Evolutionary conservation across 2,888 invertebrate species (phyloP).

Genomic region (Odontothrips loti): DNA sequence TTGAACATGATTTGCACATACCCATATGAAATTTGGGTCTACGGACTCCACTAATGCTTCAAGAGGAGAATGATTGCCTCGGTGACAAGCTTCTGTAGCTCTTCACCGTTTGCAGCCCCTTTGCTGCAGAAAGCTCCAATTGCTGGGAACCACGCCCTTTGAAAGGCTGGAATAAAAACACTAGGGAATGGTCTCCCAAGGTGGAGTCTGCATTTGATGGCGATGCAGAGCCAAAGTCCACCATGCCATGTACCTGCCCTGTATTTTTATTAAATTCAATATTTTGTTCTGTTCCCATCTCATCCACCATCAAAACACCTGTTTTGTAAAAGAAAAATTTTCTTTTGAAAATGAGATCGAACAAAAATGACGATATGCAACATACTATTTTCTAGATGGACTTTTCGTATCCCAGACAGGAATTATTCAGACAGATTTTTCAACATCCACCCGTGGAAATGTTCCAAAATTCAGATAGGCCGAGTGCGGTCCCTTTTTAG

Average conservation of each 20-base stretch:
- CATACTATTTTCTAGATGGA: too few relatives aligned
- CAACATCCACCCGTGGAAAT: too few relatives aligned
- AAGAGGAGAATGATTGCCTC: constrained; percentile 39
- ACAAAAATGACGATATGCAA: too few relatives aligned
- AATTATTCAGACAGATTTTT: too few relatives aligned
- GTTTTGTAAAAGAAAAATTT: constrained; percentile 25
- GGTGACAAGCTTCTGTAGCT: constrained; percentile 38
- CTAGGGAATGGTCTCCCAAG: constrained; percentile 40
- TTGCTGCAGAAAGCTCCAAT: constrained; percentile 40
- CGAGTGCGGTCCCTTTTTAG: too few relatives aligned
- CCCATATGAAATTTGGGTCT: too few relatives aligned
- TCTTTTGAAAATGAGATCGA: too few relatives aligned
- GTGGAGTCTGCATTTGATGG: constrained; percentile 34
- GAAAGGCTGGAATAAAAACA: constrained; percentile 40
- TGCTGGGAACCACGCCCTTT: constrained; percentile 39
- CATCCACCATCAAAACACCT: constrained; percentile 38
- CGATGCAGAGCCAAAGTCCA: constrained; percentile 39
- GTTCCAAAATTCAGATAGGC: too few relatives aligned
- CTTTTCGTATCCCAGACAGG: too few relatives aligned
- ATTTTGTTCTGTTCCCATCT: constrained; percentile 39
- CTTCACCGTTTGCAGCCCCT: constrained; percentile 36
- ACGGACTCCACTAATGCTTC: too few relatives aligned
- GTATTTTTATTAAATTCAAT: constrained; percentile 36
- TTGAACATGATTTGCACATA: too few relatives aligned
- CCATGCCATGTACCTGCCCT: constrained; percentile 37